Percentiles rank a stretch among this genome's conserved stretches.
phyloP scores from a whole-genome alignment of 1,140 invertebrate species.

The Drosophila seguyi region DNA sequence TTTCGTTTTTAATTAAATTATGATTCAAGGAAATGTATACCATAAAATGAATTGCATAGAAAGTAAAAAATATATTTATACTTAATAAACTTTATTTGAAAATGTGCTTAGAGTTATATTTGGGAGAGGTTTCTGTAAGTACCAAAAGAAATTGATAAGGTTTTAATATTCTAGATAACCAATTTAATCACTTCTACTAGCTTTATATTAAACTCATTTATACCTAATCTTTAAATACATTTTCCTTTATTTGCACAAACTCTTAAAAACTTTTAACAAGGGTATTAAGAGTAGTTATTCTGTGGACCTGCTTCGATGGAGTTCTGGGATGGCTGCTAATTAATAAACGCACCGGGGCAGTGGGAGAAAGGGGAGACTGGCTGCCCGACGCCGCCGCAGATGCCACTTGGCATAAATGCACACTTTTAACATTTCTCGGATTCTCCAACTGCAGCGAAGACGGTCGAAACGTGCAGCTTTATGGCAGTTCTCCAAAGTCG shows the following conservation, averaged over 20 bases:
- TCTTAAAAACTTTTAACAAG: neutral
- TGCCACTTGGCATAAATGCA: constrained; percentile 83
- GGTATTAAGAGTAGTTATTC: constrained; percentile 5
- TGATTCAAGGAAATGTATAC: neutral
- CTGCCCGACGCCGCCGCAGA: constrained; percentile 64
- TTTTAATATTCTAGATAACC: too few species aligned
- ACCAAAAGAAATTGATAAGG: too few species aligned
- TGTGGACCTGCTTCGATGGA: constrained; percentile 19
- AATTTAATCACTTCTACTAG: neutral
- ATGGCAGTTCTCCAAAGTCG: constrained; percentile 70
- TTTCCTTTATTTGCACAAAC: neutral
- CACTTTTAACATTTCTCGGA: constrained; percentile 83
- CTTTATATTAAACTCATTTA: too few species aligned
- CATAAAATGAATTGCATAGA: too few species aligned
- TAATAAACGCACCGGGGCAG: constrained; percentile 69
- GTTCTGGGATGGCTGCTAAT: constrained; percentile 66
- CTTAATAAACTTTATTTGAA: too few species aligned
- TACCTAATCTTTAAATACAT: too few species aligned
- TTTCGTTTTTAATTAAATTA: neutral
- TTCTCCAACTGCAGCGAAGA: constrained; percentile 76
- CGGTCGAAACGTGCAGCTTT: constrained; percentile 73
- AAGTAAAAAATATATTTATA: neutral
- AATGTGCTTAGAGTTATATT: too few species aligned
- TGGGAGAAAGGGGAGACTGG: constrained; percentile 13
- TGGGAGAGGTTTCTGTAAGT: too few species aligned